Base-by-base conservation (phyloP, 2,113 vertebrate genomes). In the Irena cyanogastra region DNA sequence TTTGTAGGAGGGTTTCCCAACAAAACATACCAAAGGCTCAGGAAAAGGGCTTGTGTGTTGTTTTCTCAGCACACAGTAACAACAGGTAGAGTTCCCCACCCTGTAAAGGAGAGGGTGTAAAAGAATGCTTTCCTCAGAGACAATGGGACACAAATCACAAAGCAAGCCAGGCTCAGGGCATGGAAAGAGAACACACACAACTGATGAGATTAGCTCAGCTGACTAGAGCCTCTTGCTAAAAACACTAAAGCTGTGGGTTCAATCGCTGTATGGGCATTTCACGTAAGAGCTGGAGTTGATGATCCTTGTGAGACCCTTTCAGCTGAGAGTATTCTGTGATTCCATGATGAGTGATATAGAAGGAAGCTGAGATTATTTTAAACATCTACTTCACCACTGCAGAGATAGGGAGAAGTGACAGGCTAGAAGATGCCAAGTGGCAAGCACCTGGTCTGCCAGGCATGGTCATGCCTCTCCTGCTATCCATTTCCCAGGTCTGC, bases 1-100 rank as follows among this genome's bases (percentile, higher is more conserved):
- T 87, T 82, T 89, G 84, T 87, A 77, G 83, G 39, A 90, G 39
- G 14, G 56, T 93, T 94, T 95, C 95, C 52, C 88, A 95, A 93
- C 18, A 74, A 94, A 95, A 80, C 85, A 88, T 93, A 95, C 74
- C 87, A 41, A 91, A 88, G 87, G 66, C 0, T 0, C 71, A 86
- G 76, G 68, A 93, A 90, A 95, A 97, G 56, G 39, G 11, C 82
- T 90, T 33, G 31, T 63, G 35, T 83, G 28, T 74, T 76, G 22
- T 82, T 94, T 83, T 93, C 59, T 88, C 63, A 80, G 59, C 33
- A 83, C 24, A 77, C 35, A 86, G 49, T 26, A 75, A 74, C 35
- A 74, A 74, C 33, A 86, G 71, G 39, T 41, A 75, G 47, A 83
- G 60, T 8, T 95, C 87, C 31, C 44, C 66, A 85, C 42, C 78